A percentile compares a stretch with the other conserved stretches of the same genome.
Conservation (phyloP, 2,113 vertebrate genomes). For the Sarotherodon lohbergeri region DNA sequence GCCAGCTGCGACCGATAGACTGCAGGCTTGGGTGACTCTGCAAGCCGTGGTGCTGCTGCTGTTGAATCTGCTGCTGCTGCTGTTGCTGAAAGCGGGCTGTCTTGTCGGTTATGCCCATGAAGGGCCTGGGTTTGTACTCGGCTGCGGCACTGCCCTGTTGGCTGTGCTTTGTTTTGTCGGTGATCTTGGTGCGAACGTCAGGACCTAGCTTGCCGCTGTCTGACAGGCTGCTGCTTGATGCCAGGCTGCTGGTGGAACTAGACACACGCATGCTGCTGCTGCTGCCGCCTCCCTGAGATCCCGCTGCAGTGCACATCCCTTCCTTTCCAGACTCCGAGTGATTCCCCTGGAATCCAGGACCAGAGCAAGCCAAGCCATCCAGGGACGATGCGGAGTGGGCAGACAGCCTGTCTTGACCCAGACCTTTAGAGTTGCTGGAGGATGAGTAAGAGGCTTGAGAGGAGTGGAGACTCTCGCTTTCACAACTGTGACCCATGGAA, state of each 20-base stretch:
- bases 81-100: conserved; percentile 79
- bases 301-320: conserved; percentile 29
- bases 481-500: conserved; percentile 53
- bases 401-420: conserved; percentile 64
- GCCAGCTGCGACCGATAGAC: conserved; percentile 73
- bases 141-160: conserved; percentile 51
- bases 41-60: conserved; percentile 21
- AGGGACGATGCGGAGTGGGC: conserved; percentile 63
- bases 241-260: conserved; percentile 82
- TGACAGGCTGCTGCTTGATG: conserved; percentile 81
- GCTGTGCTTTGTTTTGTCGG: conserved; percentile 69
- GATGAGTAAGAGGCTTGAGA: conserved; percentile 48
- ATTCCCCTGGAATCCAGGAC: conserved; percentile 17
- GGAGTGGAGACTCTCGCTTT: conserved; percentile 41
- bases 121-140: conserved; percentile 84
- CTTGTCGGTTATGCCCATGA: conserved; percentile 97
- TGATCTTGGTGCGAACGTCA: conserved; percentile 80
- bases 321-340: conserved; percentile 42
- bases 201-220: conserved; percentile 80
- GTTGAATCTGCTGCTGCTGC: conserved; percentile 15
- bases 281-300: conserved; percentile 57
- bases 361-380: conserved; percentile 55
- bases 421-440: conserved; percentile 65
- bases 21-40: conserved; percentile 43
- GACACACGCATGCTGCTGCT: conserved; percentile 72